Evolutionary conservation across 2,113 vertebrate genomes (phyloP).

Genomic region (Rhadina sibilatrix): DNA sequence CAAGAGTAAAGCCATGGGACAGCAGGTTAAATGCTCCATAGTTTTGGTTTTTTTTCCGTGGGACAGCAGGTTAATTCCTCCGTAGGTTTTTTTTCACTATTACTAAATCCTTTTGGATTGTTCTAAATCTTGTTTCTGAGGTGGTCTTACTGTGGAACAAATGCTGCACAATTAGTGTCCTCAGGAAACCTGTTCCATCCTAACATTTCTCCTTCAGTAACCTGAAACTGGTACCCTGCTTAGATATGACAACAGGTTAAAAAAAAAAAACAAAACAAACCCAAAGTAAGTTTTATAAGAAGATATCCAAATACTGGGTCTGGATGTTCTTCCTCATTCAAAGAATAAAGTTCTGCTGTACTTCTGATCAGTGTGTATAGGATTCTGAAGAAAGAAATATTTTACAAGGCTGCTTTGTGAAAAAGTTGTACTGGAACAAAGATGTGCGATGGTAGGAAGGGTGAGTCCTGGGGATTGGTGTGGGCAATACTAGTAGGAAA

Average conservation of each 20-base stretch:
- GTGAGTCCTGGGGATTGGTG: slow-evolving; percentile 19
- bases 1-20: not conserved
- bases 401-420: slow-evolving; percentile 42
- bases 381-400: slow-evolving; percentile 50
- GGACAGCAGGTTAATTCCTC: not conserved
- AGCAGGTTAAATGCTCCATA: not conserved
- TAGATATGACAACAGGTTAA: not conserved
- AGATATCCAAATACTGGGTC: not conserved
- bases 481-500: not conserved
- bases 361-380: slow-evolving; percentile 11
- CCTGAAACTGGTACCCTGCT: not conserved
- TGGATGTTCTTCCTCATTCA: slow-evolving; percentile 14
- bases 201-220: slow-evolving; percentile 18
- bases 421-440: slow-evolving; percentile 16
- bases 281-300: not conserved
- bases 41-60: not conserved
- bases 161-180: not conserved
- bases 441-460: slow-evolving; percentile 32
- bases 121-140: not conserved
- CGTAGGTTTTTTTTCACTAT: not conserved
- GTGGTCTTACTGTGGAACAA: not conserved
- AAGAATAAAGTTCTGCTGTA: slow-evolving; percentile 9
- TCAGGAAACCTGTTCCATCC: not conserved
- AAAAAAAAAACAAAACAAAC: not conserved
- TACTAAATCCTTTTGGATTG: not conserved